Conservation (phyloP, 2,113 vertebrate species). For the pig (Sus scrofa) region T2T-Sscrofa CM000822.6:47938501-47939000, state of each 20-base stretch:
- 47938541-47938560: too few species aligned
- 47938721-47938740: fast-evolving
- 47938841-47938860: neutral
- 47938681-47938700: neutral
- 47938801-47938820: neutral
- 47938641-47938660: too few species aligned
- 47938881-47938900: neutral
- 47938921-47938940: neutral
- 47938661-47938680: too few species aligned
- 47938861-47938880: neutral
- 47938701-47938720: neutral
- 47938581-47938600: too few species aligned
- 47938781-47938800: fast-evolving
- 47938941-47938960: neutral
- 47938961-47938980: neutral
- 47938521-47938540: too few species aligned
- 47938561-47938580: too few species aligned
- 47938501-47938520: too few species aligned
- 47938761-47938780: neutral
- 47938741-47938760: neutral
- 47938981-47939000: neutral
- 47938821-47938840: neutral
- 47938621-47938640: too few species aligned
- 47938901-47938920: neutral
- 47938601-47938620: too few species aligned